Evolutionary conservation across 92 coral and sea anemone genomes (phyloP).

Genomic region (Nematostella vectensis): DNA sequence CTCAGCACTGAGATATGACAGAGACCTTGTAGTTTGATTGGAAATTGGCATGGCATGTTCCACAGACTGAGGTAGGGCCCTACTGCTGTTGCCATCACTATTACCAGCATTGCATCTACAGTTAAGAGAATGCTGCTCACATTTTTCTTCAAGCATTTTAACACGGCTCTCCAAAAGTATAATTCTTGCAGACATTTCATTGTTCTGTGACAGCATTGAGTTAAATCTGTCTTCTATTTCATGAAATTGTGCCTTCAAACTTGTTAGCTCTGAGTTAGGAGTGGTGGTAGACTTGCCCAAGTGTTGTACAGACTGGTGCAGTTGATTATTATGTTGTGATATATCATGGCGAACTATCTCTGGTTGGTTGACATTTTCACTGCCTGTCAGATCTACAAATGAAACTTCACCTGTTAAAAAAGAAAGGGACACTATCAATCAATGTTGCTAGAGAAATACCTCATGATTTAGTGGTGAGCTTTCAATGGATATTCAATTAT

Average conservation of each 20-base stretch:
- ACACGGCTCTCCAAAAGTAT: constrained; percentile 78
- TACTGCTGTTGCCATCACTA: background rate
- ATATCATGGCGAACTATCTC: constrained; percentile 35
- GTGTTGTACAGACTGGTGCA: background rate
- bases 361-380: constrained; percentile 9
- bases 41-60: no score
- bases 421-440: no score
- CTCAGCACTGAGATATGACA: background rate
- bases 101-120: background rate
- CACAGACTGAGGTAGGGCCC: background rate
- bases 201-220: constrained; percentile 41
- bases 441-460: no score
- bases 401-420: constrained; percentile 26
- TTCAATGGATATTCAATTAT: no score
- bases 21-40: no score
- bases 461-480: no score
- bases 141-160: constrained; percentile 66
- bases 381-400: constrained; percentile 14
- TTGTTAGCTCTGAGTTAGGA: background rate
- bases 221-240: constrained; percentile 59
- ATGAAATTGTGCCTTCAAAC: constrained; percentile 18
- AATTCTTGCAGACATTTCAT: constrained; percentile 82
- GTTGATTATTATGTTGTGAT: no score
- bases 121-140: constrained; percentile 8
- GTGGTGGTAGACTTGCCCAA: constrained; percentile 1